Conservation (phyloP, 1,140 invertebrate genomes). For the Eupristina koningsbergeri region DNA sequence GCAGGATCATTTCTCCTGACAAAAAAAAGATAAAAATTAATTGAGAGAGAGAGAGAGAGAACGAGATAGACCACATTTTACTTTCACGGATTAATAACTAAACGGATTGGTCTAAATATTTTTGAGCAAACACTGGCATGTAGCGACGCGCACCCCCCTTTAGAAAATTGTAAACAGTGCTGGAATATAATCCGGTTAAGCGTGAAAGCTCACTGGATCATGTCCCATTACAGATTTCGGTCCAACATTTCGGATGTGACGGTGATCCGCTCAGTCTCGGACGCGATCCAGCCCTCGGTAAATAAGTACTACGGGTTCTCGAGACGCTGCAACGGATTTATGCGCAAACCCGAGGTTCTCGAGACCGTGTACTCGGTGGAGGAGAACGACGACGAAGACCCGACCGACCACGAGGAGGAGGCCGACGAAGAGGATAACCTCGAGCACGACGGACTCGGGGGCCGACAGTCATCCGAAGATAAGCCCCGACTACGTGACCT, state of each 20-base stretch:
- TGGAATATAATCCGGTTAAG: not conserved
- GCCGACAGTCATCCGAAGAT: not conserved
- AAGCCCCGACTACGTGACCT: constrained; percentile 62
- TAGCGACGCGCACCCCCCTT: too few relatives aligned
- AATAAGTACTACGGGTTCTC: constrained; percentile 79
- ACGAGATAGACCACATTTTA: not conserved
- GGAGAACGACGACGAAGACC: constrained; percentile 80
- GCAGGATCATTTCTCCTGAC: too few relatives aligned
- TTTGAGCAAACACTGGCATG: too few relatives aligned
- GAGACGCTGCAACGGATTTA: constrained; percentile 82
- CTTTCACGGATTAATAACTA: not conserved
- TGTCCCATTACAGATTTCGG: constrained; percentile 63
- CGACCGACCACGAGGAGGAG: constrained; percentile 65
- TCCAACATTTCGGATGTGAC: constrained; percentile 76
- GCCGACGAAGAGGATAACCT: constrained; percentile 62
- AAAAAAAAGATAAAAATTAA: too few relatives aligned
- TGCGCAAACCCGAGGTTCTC: constrained; percentile 84
- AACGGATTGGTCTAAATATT: not conserved
- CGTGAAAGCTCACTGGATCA: not conserved
- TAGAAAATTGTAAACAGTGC: too few relatives aligned
- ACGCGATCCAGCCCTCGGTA: constrained; percentile 80
- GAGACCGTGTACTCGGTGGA: constrained; percentile 90
- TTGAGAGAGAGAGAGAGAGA: too few relatives aligned
- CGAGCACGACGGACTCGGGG: not conserved
- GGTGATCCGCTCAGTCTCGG: constrained; percentile 84